Conservation (phyloP, 2,797 vertebrate genomes). For the Spheniscus humboldti region DNA sequence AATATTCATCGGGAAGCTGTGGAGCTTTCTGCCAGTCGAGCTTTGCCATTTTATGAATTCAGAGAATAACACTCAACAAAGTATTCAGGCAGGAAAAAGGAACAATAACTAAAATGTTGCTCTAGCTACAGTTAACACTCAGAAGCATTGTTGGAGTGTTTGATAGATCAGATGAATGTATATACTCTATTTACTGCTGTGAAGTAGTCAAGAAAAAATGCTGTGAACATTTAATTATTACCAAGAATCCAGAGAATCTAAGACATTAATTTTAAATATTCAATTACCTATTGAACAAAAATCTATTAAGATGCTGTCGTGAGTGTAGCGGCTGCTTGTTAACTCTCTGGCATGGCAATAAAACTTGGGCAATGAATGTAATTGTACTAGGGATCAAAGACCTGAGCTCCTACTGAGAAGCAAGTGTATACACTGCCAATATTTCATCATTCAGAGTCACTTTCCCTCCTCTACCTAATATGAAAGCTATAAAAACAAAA, state of each 20-base stretch:
- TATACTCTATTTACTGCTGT: constrained; percentile 17
- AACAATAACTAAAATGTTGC: background rate
- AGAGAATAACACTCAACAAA: background rate
- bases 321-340: constrained; percentile 67
- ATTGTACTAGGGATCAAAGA: constrained; percentile 80
- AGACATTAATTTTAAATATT: constrained; percentile 65
- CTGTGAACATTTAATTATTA: constrained; percentile 28
- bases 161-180: background rate
- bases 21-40: background rate
- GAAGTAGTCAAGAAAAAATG: constrained; percentile 5
- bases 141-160: background rate
- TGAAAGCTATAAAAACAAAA: constrained; percentile 79
- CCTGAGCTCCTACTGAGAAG: constrained; percentile 77
- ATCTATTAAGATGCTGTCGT: constrained; percentile 53
- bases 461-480: constrained; percentile 77
- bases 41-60: background rate
- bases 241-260: constrained; percentile 46
- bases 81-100: background rate
- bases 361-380: constrained; percentile 69
- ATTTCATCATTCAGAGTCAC: constrained; percentile 79
- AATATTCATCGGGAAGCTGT: background rate
- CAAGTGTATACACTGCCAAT: constrained; percentile 74
- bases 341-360: constrained; percentile 63
- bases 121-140: background rate
- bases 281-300: constrained; percentile 64